Conservation (phyloP, 2,113 vertebrate species). For the Sebastes fasciatus region DNA sequence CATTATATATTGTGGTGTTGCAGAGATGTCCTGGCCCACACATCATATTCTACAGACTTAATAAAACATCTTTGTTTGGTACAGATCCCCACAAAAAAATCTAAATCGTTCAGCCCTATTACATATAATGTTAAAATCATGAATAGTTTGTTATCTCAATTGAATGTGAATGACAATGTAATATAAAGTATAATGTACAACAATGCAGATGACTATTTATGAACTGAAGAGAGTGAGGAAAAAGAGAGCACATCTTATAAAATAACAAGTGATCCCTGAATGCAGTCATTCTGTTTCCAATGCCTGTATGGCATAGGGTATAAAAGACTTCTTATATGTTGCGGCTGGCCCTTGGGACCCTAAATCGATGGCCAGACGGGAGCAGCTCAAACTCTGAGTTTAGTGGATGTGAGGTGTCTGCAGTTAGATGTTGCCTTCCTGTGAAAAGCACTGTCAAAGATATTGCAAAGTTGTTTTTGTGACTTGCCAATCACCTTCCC, state of each 20-base stretch:
- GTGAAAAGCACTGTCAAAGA: not conserved
- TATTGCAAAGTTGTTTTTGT: not conserved
- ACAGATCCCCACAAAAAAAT: too few relatives aligned
- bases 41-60: too few relatives aligned
- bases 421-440: not conserved
- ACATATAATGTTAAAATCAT: too few relatives aligned
- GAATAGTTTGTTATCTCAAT: not conserved
- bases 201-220: too few relatives aligned
- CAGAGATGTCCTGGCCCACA: too few relatives aligned
- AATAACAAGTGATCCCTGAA: not conserved
- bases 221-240: too few relatives aligned
- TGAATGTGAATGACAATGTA: constrained; percentile 8
- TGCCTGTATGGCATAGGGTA: not conserved
- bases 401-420: not conserved
- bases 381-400: not conserved
- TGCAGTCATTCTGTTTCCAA: not conserved
- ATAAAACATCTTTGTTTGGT: too few relatives aligned
- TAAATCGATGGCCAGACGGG: not conserved
- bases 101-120: too few relatives aligned
- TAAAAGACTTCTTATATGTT: not conserved
- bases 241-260: not conserved
- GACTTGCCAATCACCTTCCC: not conserved
- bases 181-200: not conserved
- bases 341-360: not conserved
- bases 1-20: too few relatives aligned